A percentile compares a stretch with the other conserved stretches of the same genome.
phyloP scores from a whole-genome alignment of 2,888 invertebrate genomes.

The Xestia sexstrigata region DNA sequence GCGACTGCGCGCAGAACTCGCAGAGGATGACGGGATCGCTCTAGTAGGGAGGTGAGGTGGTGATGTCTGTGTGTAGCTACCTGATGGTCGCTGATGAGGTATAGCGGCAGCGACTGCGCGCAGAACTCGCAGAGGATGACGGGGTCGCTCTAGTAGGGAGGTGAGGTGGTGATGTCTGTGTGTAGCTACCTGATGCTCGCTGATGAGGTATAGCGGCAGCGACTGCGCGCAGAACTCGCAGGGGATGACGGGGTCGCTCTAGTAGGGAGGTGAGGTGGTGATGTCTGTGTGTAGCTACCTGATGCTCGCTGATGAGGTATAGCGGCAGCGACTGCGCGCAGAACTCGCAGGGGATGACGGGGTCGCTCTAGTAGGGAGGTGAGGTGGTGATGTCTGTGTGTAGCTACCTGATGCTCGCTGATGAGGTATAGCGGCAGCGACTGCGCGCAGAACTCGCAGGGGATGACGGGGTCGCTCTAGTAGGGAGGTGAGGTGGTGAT shows the following conservation, averaged over 20 bases:
- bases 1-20: conserved; percentile 84
- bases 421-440: no score
- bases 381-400: no score
- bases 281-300: no score
- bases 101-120: conserved; percentile 79
- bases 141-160: conserved; percentile 65
- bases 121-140: conserved; percentile 89
- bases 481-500: neutral
- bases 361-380: no score
- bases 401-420: no score
- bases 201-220: conserved; percentile 83
- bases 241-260: conserved; percentile 79
- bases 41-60: conserved; percentile 2
- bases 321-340: no score
- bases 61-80: conserved; percentile 60
- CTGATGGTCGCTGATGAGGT: conserved; percentile 85
- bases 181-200: conserved; percentile 81
- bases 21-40: conserved; percentile 82
- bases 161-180: neutral
- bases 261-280: no score
- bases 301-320: no score
- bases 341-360: no score
- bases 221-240: conserved; percentile 86
- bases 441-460: no score
- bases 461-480: neutral